These are phyloP conservation scores for Saturnia japonica DNA, from an alignment of 2,888 invertebrate genomes.

Conservation along the genomic window DNA sequence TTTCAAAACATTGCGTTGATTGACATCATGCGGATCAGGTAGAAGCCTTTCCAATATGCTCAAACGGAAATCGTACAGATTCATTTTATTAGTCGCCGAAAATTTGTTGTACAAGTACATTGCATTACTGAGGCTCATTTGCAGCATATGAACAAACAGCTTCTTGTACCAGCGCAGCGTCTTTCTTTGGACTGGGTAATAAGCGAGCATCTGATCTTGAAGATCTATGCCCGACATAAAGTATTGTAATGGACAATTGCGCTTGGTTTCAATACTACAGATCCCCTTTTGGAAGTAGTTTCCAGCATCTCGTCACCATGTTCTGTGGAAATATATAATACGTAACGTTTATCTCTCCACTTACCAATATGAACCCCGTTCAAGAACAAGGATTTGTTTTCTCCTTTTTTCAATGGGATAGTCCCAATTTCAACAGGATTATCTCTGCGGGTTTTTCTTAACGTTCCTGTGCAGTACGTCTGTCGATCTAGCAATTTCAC, in stretches of 20 bases:
- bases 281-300: slow-evolving; percentile 32
- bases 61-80: slow-evolving; percentile 18
- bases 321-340: not conserved
- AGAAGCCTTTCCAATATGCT: slow-evolving; percentile 16
- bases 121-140: slow-evolving; percentile 29
- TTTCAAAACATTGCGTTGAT: too few relatives aligned
- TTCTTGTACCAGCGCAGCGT: not conserved
- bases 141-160: slow-evolving; percentile 28
- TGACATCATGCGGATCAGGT: slow-evolving; percentile 29
- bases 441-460: not conserved
- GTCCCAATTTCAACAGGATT: not conserved
- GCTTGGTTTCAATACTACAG: slow-evolving; percentile 28
- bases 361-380: not conserved
- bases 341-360: not conserved
- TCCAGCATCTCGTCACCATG: not conserved
- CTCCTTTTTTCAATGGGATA: slow-evolving; percentile 29
- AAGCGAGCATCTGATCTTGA: slow-evolving; percentile 16
- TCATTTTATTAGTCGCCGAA: slow-evolving; percentile 10
- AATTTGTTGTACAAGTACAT: slow-evolving; percentile 13
- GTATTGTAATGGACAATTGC: slow-evolving; percentile 35
- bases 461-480: not conserved
- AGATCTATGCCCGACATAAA: slow-evolving; percentile 27
- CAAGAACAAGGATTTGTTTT: slow-evolving; percentile 35
- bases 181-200: not conserved
- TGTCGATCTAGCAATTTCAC: not conserved